phyloP scores from a whole-genome alignment of 2,797 vertebrate genomes.

The Peromyscus attwateri region DNA sequence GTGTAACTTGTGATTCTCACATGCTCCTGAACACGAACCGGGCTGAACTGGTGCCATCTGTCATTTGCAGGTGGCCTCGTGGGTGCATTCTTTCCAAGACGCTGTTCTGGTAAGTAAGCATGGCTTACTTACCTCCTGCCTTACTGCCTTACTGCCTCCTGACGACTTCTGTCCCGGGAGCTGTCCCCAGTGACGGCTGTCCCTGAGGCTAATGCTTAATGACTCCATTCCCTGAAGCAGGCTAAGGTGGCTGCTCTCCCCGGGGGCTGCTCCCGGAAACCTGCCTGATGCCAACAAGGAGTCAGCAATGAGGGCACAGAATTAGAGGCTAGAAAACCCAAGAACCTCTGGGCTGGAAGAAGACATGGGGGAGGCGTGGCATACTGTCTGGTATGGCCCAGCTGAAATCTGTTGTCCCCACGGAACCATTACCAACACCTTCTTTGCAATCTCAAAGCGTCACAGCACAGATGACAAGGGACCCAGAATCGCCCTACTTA shows the following conservation, averaged over 20 bases:
- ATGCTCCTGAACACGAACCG: slow-evolving; percentile 63
- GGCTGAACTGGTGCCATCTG: background rate
- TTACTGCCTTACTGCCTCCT: background rate
- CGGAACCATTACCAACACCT: background rate
- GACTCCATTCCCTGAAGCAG: slow-evolving; percentile 44
- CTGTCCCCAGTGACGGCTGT: slow-evolving; percentile 5
- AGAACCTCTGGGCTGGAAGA: background rate
- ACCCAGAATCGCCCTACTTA: background rate
- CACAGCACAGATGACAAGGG: background rate
- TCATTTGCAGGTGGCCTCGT: slow-evolving; percentile 45
- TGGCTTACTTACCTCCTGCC: too few relatives aligned
- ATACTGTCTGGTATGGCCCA: too few relatives aligned
- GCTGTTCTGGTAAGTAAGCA: background rate
- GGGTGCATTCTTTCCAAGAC: slow-evolving; percentile 4
- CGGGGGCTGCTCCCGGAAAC: background rate
- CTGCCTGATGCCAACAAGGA: background rate
- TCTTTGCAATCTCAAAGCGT: background rate
- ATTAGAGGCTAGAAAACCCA: background rate
- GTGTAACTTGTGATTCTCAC: slow-evolving; percentile 63
- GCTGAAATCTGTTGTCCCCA: background rate
- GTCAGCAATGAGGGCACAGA: background rate
- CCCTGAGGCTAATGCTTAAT: slow-evolving; percentile 50
- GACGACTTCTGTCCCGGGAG: background rate
- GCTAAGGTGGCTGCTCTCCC: slow-evolving; percentile 2
- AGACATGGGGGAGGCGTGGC: background rate